Conservation (phyloP, 2,888 invertebrate species). For the Ephialtes manifestator region DNA sequence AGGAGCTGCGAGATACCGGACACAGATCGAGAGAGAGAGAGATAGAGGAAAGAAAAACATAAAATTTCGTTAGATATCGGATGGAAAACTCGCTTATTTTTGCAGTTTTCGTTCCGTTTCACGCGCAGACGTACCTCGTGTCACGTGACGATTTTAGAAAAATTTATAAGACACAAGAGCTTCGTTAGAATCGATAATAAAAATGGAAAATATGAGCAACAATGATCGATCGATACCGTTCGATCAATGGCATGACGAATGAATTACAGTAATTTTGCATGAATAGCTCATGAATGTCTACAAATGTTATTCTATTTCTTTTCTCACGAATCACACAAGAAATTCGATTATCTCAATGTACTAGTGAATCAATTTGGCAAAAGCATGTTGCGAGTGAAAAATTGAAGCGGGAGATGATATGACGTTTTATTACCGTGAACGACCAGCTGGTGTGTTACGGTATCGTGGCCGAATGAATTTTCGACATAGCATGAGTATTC, state of each 20-base stretch:
- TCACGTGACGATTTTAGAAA: conserved; percentile 51
- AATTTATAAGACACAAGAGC: conserved; percentile 46
- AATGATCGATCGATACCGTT: conserved; percentile 37
- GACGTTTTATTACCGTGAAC: conserved; percentile 89
- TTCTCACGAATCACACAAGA: not conserved
- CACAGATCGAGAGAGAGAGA: conserved; percentile 58
- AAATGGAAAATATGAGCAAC: conserved; percentile 28
- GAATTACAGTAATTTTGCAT: conserved; percentile 14
- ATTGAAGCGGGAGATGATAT: not conserved
- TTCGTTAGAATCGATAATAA: conserved; percentile 51
- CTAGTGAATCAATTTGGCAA: conserved; percentile 27
- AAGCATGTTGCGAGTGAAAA: conserved; percentile 54
- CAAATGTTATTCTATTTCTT: conserved; percentile 20
- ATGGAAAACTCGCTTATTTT: conserved; percentile 39
- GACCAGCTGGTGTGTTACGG: conserved; percentile 95
- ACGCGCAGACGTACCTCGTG: conserved; percentile 57
- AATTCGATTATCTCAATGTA: conserved; percentile 28
- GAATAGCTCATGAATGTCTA: conserved; percentile 58
- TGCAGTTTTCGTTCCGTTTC: conserved; percentile 45
- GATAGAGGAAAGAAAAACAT: conserved; percentile 76
- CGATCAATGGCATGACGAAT: conserved; percentile 10
- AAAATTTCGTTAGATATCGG: conserved; percentile 43
- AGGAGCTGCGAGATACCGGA: conserved; percentile 87
- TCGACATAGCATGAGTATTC: conserved; percentile 98
- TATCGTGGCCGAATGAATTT: conserved; percentile 96